Conservation (phyloP, 2,888 invertebrate genomes). For the Agrotis clavis region DNA sequence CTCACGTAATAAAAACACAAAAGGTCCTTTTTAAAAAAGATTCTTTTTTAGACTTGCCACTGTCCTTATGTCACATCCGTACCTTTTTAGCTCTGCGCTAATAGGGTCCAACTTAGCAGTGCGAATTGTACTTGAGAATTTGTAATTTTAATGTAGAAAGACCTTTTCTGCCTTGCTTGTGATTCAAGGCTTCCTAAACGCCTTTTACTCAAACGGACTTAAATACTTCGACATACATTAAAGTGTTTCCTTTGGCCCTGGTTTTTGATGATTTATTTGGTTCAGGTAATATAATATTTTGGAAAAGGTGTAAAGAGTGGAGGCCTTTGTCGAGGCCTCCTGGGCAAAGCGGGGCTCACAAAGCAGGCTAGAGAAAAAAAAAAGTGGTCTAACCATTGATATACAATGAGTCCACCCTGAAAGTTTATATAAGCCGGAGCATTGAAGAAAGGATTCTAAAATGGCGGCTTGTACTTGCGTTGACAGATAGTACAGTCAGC, state of each 20-base stretch:
- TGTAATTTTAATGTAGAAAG: conserved; percentile 44
- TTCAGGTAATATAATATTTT: too few relatives aligned
- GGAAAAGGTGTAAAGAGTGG: too few relatives aligned
- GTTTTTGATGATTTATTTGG: background rate
- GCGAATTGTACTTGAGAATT: conserved; percentile 48
- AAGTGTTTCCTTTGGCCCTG: background rate
- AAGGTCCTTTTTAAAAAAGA: background rate
- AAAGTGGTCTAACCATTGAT: too few relatives aligned
- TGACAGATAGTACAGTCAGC: too few relatives aligned
- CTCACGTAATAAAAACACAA: conserved; percentile 1
- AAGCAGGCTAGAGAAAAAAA: too few relatives aligned
- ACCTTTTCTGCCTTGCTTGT: conserved; percentile 31
- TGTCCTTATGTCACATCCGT: conserved; percentile 14
- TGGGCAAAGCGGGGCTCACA: too few relatives aligned
- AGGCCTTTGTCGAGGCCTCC: too few relatives aligned
- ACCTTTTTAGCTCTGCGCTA: conserved; percentile 36
- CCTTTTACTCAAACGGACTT: conserved; percentile 9
- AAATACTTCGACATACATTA: conserved; percentile 5
- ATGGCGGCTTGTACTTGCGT: too few relatives aligned
- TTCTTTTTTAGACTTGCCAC: conserved; percentile 6
- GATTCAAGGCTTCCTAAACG: conserved; percentile 16
- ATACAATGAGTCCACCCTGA: too few relatives aligned
- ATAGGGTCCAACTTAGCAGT: conserved; percentile 57
- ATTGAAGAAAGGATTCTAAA: too few relatives aligned
- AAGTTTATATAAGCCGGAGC: too few relatives aligned